Evolutionary conservation across 2,888 invertebrate genomes (phyloP), one percentile per base, ranked within the genome.

Genomic region (Liopterus haemorrhoidalis): DNA sequence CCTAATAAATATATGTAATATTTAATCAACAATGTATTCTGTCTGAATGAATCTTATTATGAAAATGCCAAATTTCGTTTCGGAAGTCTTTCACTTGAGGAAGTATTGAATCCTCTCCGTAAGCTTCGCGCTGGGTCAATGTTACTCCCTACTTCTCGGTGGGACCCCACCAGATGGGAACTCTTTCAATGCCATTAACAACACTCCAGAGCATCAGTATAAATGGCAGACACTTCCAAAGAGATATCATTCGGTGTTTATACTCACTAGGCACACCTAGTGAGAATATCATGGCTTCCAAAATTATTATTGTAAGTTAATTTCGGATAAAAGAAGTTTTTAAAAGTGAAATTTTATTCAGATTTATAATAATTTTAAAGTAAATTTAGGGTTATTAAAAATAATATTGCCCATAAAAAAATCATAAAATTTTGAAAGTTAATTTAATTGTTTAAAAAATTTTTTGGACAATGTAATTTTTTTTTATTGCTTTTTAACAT

Each of bases 291-390:
- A 55, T 55, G 53, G 49, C 49, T 49, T 49, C 53, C 49, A 49
- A 52, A 52, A 35, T 54, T 37, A n/a, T n/a, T n/a, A 31, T 52
- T 33, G 56, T 56, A 49, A 56, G 56, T 56, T 37, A 8, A 19
- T 22, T 8, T 30, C 8, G n/a, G n/a, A n/a, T n/a, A n/a, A n/a
- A n/a, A n/a, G n/a, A n/a, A n/a, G n/a, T n/a, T n/a, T n/a, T n/a
- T n/a, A n/a, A n/a, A n/a, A n/a, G n/a, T n/a, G n/a, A n/a, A n/a
- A 11, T 11, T 27, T 11, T 27, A 27, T 27, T 11, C 12, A 27
- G n/a, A 27, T 27, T 11, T 27, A 27, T 27, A 27, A 11, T 11
- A 11, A 27, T 27, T 11, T 27, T 11, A 11, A 27, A 11, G 12
- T 27, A 18, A 16, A 33, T 18, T 16, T 33, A 33, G 11, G 18